phyloP scores from a whole-genome alignment of 2,797 vertebrate genomes.

The Pseudochromis fuscus region DNA sequence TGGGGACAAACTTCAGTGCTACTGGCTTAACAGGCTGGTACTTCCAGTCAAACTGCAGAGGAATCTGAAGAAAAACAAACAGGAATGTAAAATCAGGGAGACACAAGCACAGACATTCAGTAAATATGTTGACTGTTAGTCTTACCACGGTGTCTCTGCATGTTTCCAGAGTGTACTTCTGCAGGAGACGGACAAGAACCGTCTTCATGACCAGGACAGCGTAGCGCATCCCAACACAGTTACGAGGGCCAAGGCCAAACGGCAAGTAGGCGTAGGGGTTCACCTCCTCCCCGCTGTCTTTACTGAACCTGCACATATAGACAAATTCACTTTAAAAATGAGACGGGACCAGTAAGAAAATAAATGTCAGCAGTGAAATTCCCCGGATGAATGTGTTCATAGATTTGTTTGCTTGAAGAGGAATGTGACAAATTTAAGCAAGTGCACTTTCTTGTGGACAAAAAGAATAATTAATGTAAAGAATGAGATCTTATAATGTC shows the following conservation, averaged over 20 bases:
- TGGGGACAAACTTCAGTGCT: constrained; percentile 72
- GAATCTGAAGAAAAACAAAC: constrained; percentile 67
- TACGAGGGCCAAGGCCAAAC: constrained; percentile 89
- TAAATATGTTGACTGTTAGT: neutral
- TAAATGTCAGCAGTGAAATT: too few species aligned
- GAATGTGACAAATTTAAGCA: too few species aligned
- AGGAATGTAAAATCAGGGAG: neutral
- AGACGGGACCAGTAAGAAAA: too few species aligned
- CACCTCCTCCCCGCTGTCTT: constrained; percentile 78
- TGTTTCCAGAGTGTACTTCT: constrained; percentile 83
- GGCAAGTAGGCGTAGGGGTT: constrained; percentile 86
- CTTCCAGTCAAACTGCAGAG: constrained; percentile 56
- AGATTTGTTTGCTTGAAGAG: too few species aligned
- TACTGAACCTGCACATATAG: constrained; percentile 85
- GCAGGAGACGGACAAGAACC: constrained; percentile 75
- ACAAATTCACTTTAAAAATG: neutral
- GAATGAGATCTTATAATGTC: too few species aligned
- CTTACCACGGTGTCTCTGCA: constrained; percentile 87
- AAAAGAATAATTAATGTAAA: too few species aligned
- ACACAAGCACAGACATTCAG: neutral
- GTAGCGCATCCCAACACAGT: constrained; percentile 90
- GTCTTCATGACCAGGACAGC: constrained; percentile 86
- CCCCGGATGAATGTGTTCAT: too few species aligned
- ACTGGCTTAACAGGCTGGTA: constrained; percentile 52
- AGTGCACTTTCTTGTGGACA: too few species aligned